Base-by-base conservation (phyloP, 2,888 invertebrate genomes). In the Pseudococcus viburni region DNA sequence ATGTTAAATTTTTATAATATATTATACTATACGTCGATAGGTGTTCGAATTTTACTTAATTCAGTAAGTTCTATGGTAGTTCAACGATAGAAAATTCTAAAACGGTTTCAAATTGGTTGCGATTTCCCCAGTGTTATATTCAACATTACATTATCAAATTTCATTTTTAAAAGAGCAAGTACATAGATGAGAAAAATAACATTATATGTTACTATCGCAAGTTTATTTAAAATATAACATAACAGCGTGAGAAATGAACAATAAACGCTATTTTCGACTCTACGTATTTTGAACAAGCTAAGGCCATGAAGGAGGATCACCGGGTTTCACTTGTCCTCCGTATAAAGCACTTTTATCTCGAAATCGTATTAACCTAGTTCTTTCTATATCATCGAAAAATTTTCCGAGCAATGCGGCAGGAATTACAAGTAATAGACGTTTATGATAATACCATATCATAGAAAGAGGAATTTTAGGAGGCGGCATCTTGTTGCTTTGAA, bases 331-430 rank as follows among this genome's bases (percentile, higher is more conserved):
- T 64, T 91, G 92, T 89, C 95, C 93, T 39, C 95, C 95, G 91
- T 94, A 97, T 64, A 97, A 92, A 84, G 94, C 94, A 91, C 96
- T 96, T 91, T 95, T 96, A 91, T 97, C 97, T 89, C 96, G 93
- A 91, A 95, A 97, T 90, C 92, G 92, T 0, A 93, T 93, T 94
- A 96, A 94, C 89, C 96, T 93, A 89, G 94, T 92, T 0, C 95
- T 95, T 92, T 96, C 96, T 90, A 93, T 92, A 7, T 92, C 92
- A 91, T 96, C 96, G 86, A 96, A 90, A 90, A 91, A 94, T 90
- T 93, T 92, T 0, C 96, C 96, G 22, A 22, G 22, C 2, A 19
- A 4, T 2, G 0, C n/a, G 2, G 22, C 64, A 22, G 85, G 85
- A 33, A 59, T 33, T 17, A 19, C 9, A 0, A 85, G 5, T 17